Evolutionary conservation across 2,797 vertebrate species (phyloP), one percentile per base, ranked within the genome.

Genomic region (Aphelocoma californica): DNA sequence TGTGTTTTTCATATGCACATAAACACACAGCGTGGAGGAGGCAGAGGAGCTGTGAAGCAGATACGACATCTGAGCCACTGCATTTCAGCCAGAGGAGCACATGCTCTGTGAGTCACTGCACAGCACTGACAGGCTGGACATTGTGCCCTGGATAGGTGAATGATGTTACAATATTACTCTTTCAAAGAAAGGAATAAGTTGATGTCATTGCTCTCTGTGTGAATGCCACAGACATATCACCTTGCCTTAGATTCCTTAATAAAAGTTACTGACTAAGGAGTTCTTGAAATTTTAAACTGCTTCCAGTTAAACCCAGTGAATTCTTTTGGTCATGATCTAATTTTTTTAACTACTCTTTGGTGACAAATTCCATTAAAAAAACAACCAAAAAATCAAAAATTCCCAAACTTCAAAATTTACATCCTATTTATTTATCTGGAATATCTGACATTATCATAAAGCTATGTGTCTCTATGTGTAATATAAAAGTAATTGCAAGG

Each of bases 1-100:
- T 79, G 58, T 86, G 58, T 51, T 93, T 93, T 85, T 86, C 0
- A 0, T 54, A 12, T 69, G 29, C 1, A 4, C 18, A 13, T 61
- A 66, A 89, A 81, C 64, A 67, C 58, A 64, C 2, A 62, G 28
- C 38, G 61, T 42, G 71, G 48, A 82, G 82, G 77, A 91, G 60
- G 81, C 38, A 89, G 81, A 93, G 50, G 77, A 73, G 36, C 64
- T 92, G 70, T 57, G 57, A 72, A 86, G 58, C 31, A 60, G 65
- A 48, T 50, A 12, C 1, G 14, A 29, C 56, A 71, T 58, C 66
- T 69, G 64, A 95, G 70, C 20, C 45, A 47, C 12, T 85, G 69
- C 28, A 31, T 60, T 66, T 83, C 77, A 93, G 73, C 60, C 9
- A 8, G 62, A 65, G 45, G 56, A 71, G 32, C 48, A 44, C 28